phyloP scores from a whole-genome alignment of 2,113 vertebrate species.

The Cebus imitator region DNA sequence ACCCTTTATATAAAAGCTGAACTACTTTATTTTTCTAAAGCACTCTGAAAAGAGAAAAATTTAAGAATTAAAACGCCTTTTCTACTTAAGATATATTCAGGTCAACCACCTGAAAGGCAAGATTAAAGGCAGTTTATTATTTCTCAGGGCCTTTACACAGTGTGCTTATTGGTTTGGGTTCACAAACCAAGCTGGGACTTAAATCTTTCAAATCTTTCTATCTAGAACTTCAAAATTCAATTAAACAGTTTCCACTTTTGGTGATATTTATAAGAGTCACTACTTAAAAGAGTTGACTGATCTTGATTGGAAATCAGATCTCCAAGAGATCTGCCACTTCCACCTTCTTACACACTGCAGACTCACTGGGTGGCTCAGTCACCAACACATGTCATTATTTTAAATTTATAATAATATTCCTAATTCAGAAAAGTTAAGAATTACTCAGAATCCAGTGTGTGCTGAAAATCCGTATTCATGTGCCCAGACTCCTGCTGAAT shows the following conservation, averaged over 20 bases:
- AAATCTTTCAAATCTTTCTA: not conserved
- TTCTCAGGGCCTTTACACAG: not conserved
- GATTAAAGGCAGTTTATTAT: not conserved
- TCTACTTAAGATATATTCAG: slow-evolving; percentile 12
- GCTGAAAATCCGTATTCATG: not conserved
- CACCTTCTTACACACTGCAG: slow-evolving; percentile 32
- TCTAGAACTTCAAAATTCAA: slow-evolving; percentile 48
- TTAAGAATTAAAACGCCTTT: not conserved
- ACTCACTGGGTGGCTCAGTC: not conserved
- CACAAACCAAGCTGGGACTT: not conserved
- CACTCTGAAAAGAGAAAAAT: not conserved
- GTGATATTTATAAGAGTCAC: slow-evolving; percentile 72
- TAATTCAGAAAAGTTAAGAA: slow-evolving; percentile 43
- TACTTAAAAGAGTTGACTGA: slow-evolving; percentile 56
- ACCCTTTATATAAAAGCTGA: slow-evolving; percentile 1
- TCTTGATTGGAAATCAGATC: slow-evolving; percentile 72
- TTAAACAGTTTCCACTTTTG: slow-evolving; percentile 62
- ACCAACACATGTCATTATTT: slow-evolving; percentile 35
- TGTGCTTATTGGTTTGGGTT: not conserved
- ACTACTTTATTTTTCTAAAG: not conserved
- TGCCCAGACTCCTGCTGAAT: not conserved
- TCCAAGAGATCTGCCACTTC: slow-evolving; percentile 61
- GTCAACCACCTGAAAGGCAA: slow-evolving; percentile 24
- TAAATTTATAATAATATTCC: slow-evolving; percentile 33
- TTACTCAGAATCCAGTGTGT: not conserved